phyloP scores from a whole-genome alignment of 2,797 vertebrate species.

The Trachops cirrhosus region DNA sequence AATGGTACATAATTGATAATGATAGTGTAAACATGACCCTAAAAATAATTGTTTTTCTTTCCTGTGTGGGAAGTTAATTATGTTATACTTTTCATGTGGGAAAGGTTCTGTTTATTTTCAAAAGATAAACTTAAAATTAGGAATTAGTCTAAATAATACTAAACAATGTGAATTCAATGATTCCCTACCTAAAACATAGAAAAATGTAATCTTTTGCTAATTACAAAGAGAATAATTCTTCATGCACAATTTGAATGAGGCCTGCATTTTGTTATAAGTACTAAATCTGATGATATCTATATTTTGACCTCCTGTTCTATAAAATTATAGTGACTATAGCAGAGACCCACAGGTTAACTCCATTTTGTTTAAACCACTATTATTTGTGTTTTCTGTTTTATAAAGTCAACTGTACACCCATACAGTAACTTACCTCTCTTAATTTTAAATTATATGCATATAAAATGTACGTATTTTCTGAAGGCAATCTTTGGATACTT shows the following conservation, averaged over 20 bases:
- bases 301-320: neutral
- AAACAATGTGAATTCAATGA: neutral
- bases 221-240: neutral
- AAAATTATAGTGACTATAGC: neutral
- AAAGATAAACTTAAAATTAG: conserved; percentile 26
- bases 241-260: neutral
- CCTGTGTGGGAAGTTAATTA: neutral
- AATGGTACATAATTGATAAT: neutral
- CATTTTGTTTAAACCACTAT: neutral
- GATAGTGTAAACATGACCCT: neutral
- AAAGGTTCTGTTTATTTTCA: conserved; percentile 3
- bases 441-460: neutral
- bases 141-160: neutral
- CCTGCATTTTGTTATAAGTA: neutral
- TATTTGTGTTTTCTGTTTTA: neutral
- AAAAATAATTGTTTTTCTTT: neutral
- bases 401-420: neutral
- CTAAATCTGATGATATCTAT: neutral
- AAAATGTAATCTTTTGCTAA: neutral
- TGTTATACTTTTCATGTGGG: neutral
- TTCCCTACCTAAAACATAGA: neutral
- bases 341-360: neutral
- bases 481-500: neutral
- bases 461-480: neutral
- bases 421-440: neutral